A percentile compares a stretch with the other conserved stretches of the same genome.
Conservation (phyloP, 1,140 invertebrate species). For the Drosophila persimilis region DNA sequence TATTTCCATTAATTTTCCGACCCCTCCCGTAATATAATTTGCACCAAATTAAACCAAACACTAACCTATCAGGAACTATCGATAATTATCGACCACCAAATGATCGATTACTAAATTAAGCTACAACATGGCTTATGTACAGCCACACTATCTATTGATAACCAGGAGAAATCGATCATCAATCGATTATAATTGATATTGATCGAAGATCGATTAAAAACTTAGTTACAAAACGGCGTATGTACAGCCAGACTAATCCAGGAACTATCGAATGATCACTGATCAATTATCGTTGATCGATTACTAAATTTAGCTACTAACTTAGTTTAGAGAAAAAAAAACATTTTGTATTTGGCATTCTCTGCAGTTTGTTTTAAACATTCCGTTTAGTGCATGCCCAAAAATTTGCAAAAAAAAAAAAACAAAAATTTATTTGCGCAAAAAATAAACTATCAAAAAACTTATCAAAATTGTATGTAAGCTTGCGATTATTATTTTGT, state of each 20-base stretch:
- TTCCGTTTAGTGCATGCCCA: constrained; percentile 29
- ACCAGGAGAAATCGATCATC: too few relatives aligned
- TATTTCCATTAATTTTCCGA: constrained; percentile 4
- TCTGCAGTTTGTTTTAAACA: constrained; percentile 26
- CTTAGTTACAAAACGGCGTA: too few relatives aligned
- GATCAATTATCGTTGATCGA: background rate
- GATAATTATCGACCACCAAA: background rate
- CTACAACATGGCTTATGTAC: too few relatives aligned
- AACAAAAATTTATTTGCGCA: constrained; percentile 28
- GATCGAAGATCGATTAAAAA: too few relatives aligned
- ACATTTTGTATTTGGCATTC: constrained; percentile 33
- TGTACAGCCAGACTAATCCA: too few relatives aligned
- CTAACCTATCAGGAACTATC: constrained; percentile 8
- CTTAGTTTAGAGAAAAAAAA: constrained; percentile 18
- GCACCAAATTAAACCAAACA: too few relatives aligned
- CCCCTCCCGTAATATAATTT: background rate
- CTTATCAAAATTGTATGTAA: constrained; percentile 32
- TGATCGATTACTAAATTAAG: too few relatives aligned
- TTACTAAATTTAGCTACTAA: constrained; percentile 28
- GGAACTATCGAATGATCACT: background rate
- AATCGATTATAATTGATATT: too few relatives aligned
- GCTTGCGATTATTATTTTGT: constrained; percentile 30
- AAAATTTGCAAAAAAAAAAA: constrained; percentile 11
- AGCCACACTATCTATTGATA: too few relatives aligned
- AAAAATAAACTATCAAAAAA: constrained; percentile 8